These are phyloP conservation scores for Phaonia tiefii DNA, from an alignment of 2,888 invertebrate genomes.

Conservation along the genomic window DNA sequence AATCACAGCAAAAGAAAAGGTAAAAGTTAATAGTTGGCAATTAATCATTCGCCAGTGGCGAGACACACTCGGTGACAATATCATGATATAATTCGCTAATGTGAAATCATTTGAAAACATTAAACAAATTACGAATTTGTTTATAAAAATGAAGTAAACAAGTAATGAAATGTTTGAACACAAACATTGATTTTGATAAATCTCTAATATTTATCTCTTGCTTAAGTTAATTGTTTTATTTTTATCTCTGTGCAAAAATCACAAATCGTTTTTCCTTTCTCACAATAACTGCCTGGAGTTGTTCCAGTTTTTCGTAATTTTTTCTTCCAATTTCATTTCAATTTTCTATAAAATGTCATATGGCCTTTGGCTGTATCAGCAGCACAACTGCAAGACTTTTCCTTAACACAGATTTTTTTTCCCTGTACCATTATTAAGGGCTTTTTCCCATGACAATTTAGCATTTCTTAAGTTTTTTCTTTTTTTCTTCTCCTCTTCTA, in stretches of 20 bases:
- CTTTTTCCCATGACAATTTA: conserved; percentile 66
- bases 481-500: too few species aligned
- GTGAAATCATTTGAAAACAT: too few species aligned
- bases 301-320: too few species aligned
- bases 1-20: conserved; percentile 37
- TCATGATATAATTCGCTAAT: conserved; percentile 19
- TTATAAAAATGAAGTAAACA: background rate
- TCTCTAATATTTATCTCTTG: too few species aligned
- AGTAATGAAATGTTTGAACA: too few species aligned
- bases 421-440: conserved; percentile 60
- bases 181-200: too few species aligned
- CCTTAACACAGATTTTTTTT: background rate
- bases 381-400: conserved; percentile 21
- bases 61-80: background rate
- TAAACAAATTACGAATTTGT: background rate
- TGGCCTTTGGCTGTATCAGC: conserved; percentile 54
- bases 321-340: background rate
- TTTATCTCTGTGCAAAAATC: too few species aligned
- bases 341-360: conserved; percentile 42
- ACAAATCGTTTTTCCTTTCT: too few species aligned
- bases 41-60: conserved; percentile 37
- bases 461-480: conserved; percentile 58
- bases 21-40: conserved; percentile 50
- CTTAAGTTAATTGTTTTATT: too few species aligned
- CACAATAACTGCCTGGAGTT: too few species aligned